phyloP scores from a whole-genome alignment of 2,797 vertebrate genomes.

The Cynodonichthys magdalenae region DNA sequence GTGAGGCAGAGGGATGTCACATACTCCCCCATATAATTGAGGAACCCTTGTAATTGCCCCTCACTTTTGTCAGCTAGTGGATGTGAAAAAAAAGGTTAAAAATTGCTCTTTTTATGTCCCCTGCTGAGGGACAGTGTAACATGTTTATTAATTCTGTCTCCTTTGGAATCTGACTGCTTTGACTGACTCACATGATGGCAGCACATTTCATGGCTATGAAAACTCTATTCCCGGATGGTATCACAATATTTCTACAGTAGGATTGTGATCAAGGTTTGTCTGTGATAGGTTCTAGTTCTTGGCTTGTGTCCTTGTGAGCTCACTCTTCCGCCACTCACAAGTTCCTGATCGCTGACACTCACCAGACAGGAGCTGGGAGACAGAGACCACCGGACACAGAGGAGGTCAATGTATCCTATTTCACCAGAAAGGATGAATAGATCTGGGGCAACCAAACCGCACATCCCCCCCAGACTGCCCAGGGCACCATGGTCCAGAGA shows the following conservation, averaged over 20 bases:
- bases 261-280: no score
- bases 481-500: constrained; percentile 63
- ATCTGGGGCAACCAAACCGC: constrained; percentile 62
- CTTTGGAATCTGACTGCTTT: constrained; percentile 41
- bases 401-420: constrained; percentile 72
- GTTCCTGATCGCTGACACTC: constrained; percentile 58
- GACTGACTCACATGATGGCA: constrained; percentile 29
- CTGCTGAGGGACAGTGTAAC: constrained; percentile 16
- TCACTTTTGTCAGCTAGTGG: constrained; percentile 59
- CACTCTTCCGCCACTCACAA: constrained; percentile 17
- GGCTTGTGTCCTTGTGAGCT: constrained; percentile 1
- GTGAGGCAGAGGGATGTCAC: constrained; percentile 52
- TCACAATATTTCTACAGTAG: neutral
- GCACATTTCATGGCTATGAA: constrained; percentile 46
- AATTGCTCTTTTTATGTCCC: constrained; percentile 19
- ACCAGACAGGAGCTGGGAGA: constrained; percentile 61
- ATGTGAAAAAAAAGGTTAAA: constrained; percentile 37
- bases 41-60: constrained; percentile 60
- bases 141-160: constrained; percentile 25
- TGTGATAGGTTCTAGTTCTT: no score
- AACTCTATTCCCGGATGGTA: constrained; percentile 8
- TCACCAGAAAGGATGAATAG: constrained; percentile 68
- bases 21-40: constrained; percentile 56
- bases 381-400: constrained; percentile 66
- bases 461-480: constrained; percentile 67